Evolutionary conservation across 1,140 invertebrate species (phyloP).

Genomic region (Drosophila kepulauana): DNA sequence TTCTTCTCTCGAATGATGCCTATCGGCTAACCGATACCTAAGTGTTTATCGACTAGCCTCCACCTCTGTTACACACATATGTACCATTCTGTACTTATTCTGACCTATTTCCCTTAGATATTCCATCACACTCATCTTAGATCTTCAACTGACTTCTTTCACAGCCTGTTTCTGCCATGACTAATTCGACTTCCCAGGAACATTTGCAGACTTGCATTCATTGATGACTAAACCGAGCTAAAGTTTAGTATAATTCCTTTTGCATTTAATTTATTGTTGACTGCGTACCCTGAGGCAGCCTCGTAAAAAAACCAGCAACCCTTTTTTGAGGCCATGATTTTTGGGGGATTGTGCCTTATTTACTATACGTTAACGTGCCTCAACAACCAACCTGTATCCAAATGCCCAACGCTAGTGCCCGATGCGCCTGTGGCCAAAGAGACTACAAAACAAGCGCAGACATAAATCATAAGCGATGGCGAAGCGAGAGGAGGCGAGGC

Average conservation of each 20-base stretch:
- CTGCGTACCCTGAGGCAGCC: constrained; percentile 53
- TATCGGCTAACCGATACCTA: too few species aligned
- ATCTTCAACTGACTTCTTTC: neutral
- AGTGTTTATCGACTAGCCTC: too few species aligned
- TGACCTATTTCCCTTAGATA: neutral
- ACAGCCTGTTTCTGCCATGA: constrained; percentile 31
- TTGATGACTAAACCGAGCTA: constrained; percentile 72
- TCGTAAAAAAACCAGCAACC: constrained; percentile 58
- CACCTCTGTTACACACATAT: too few species aligned
- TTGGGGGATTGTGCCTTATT: constrained; percentile 63
- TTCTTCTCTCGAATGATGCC: too few species aligned
- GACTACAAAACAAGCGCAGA: constrained; percentile 72
- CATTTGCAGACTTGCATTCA: constrained; percentile 63
- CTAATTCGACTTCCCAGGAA: constrained; percentile 63
- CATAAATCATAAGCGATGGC: constrained; percentile 78
- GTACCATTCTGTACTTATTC: neutral
- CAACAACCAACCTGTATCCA: constrained; percentile 59
- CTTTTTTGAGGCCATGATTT: constrained; percentile 46
- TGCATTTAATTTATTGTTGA: constrained; percentile 76
- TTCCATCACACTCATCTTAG: neutral
- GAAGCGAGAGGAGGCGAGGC: constrained; percentile 57
- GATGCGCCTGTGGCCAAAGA: constrained; percentile 25
- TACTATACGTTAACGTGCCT: constrained; percentile 74
- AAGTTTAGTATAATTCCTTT: constrained; percentile 79
- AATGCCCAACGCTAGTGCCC: constrained; percentile 20